Evolutionary conservation across 2,797 vertebrate species (phyloP), one percentile per base, ranked within the genome.

Genomic region (Crocodylus rhombifer): DNA sequence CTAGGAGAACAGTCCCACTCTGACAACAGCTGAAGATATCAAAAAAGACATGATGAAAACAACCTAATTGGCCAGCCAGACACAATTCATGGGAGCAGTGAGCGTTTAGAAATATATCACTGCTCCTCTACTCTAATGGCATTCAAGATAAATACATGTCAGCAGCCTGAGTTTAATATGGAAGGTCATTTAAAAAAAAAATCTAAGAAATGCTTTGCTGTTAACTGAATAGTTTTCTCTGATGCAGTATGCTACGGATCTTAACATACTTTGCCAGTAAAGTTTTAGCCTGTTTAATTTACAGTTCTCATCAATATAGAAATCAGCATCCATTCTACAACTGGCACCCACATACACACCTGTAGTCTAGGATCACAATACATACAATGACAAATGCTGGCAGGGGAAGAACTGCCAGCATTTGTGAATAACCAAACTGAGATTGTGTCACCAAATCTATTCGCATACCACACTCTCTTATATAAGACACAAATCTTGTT

Each of bases 231-330:
- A 42, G 57, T 65, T 51, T 83, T 30, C 26, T 56, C 67, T 77
- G 20, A 65, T 3, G 33, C 2, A 57, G n/a, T 30, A 55, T 80
- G 77, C 60, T 3, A 14, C 0, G 7, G 77, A 30, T 42, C 80
- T 81, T 33, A 51, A 78, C 7, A 23, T 0, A 76, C 17, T 55
- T 20, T 11, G 57, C 67, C 57, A 28, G 26, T 58, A 55, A 7
- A 33, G 14, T 25, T 18, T 15, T 21, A 91, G 80, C 74, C 62
- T 51, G 11, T 25, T 75, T 16, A 60, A 67, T 30, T 86, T n/a
- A 10, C 42, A n/a, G 28, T 51, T 77, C 26, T 65, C 56, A 76
- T 14, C 0, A 4, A 51, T 0, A 3, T 36, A 3, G 28, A 51
- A 74, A 88, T 25, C 26, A n/a, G 11, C 21, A 71, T 42, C 23